Base-by-base conservation (phyloP, 2,888 invertebrate genomes). In the Neoitamus cyanurus region DNA sequence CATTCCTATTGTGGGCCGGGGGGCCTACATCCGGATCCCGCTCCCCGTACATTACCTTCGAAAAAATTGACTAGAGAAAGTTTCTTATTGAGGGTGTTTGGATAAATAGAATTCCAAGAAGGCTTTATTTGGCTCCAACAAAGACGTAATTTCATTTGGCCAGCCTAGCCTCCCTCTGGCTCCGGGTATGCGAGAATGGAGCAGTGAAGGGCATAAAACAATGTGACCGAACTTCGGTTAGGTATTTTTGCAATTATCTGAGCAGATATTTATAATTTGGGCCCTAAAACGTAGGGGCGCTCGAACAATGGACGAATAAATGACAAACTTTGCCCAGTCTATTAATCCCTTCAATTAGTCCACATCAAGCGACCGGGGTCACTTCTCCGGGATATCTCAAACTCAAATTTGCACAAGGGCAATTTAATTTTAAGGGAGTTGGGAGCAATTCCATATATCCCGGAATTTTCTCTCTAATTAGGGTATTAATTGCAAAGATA, bases 401-500 rank as follows among this genome's bases (percentile, higher is more conserved):
- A 58, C 15, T 48, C 78, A 78, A 78, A 78, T 78, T 78, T 78
- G 69, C 11, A 37, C 68, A 69, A 69, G 82, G 69, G 69, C 37
- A 82, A 82, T 82, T 82, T 36, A 82, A 68, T 82, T 82, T 82
- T 68, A 68, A 82, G 37, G 25, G 58, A 69, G 69, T 28, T 37
- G 11, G 69, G 69, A 68, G 68, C 82, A 82, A 69, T 82, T 82
- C 37, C 69, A 82, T 82, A 69, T 69, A 82, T 82, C 28, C 69
- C 42, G 69, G 69, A 82, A 69, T 82, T 69, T 82, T 28, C 69
- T 69, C 82, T 30, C 69, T 82, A 82, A 82, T 82, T 82, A 82
- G 69, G 82, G 82, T 37, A 82, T 82, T 82, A 82, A 82, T 69
- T 82, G 82, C 69, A 36, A 82, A 82, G 82, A 82, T 82, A 82